Evolutionary conservation across 2,888 invertebrate species (phyloP), one percentile per base, ranked within the genome.

Genomic region (Chrysolina haemoptera): DNA sequence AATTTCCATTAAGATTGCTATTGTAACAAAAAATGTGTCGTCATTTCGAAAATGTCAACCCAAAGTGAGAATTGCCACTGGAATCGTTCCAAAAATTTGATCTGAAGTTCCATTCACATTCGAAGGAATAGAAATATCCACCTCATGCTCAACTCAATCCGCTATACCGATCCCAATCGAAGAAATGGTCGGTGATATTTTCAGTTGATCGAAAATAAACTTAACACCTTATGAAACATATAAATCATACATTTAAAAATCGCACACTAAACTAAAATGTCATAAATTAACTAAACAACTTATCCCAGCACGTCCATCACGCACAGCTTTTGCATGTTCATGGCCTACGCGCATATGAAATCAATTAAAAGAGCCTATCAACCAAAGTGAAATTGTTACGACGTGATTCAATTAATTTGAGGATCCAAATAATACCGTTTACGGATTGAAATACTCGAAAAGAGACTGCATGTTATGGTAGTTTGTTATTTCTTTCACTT

Each of bases 181-280:
- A 63, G 46, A 41, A 48, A 65, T 46, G 63, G 20, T 50, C 70
- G 64, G 67, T 62, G 62, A 69, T 64, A 59, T 53, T 70, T 73
- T 71, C 66, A 50, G 71, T 68, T 68, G 62, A 64, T 76, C 71
- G 71, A 62, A 70, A 43, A 74, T 72, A 71, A 72, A 78, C 79
- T 82, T 82, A 84, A 83, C 82, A 82, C 81, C 76, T 76, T 81
- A 75, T 81, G 77, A 78, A 79, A 84, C 83, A 83, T 81, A 48
- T 83, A 86, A 87, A 85, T 81, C 82, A 84, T 85, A 85, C 81
- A 85, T 83, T 83, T 84, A 84, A 85, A 85, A 85, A 84, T 81
- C 79, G 79, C 81, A 85, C 86, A 86, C 85, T 86, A 86, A 86
- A 86, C 85, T 83, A 59, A 59, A 59, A 59, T 35, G n/a, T 67